Evolutionary conservation across 2,888 invertebrate species (phyloP), one percentile per base, ranked within the genome.

Genomic region (Pyrrhopygopsis socrates): DNA sequence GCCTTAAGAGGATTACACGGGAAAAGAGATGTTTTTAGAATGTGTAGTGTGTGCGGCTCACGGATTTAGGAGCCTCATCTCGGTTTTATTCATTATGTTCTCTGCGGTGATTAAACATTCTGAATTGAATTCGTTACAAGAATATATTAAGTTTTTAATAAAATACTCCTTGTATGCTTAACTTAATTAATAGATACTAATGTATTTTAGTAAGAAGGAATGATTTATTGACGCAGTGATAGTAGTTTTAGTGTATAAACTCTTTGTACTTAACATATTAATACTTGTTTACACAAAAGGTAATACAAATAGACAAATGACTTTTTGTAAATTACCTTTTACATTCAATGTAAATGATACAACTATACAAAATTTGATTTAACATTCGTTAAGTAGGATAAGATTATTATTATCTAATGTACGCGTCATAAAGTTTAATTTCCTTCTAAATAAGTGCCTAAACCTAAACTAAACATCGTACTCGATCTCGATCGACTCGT

Each of bases 11-110:
- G 77, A 73, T 74, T 82, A 74, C 81, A 79, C 60, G 81, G 81
- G 83, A 75, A 81, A 81, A 81, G 75, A 81, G 75, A 81, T 81
- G 81, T 81, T 81, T 63, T 81, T 81, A 68, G 68, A 81, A 75
- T 68, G 78, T 78, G 71, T 71, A 30, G 60, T 30, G 75, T 29
- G 81, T 29, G 27, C 67, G 54, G 74, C 65, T 58, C 75, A 81
- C 81, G 75, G 75, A 81, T 81, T 81, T 81, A 75, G 58, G 38
- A 75, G 58, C 68, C 30, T 74, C 34, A 30, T 45, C 50, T 38
- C 67, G 41, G 22, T 30, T 68, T 60, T 38, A 75, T 68, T 81
- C 58, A 81, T 81, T 68, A 81, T 81, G 81, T 75, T 81, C 67
- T 27, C 27, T 27, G 54, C 30, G 24, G 74, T 74, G 74, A 74